These are phyloP conservation scores for Pseudorhiza aurosa DNA, from an alignment of 30 jellyfish, hydroid and myxozoan genomes.

Conservation along the genomic window DNA sequence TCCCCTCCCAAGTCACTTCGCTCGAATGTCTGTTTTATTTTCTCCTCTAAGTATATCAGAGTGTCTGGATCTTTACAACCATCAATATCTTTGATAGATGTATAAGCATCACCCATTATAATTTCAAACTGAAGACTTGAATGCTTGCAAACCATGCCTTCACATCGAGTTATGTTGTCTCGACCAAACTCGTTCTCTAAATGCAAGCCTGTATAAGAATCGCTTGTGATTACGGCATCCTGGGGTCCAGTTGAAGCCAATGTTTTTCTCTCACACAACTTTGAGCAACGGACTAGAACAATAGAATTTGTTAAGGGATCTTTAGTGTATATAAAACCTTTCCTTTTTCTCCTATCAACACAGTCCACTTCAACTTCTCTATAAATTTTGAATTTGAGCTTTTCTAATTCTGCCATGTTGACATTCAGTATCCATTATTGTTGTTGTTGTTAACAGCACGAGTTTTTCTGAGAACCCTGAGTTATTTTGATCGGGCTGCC, in stretches of 20 bases:
- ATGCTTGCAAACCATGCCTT: neutral
- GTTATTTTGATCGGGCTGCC: too few relatives aligned
- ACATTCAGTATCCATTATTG: too few relatives aligned
- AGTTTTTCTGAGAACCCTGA: too few relatives aligned
- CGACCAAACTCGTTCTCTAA: neutral
- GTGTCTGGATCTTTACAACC: slow-evolving; percentile 2
- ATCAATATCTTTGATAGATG: neutral
- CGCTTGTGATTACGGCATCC: neutral
- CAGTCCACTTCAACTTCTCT: slow-evolving; percentile 14
- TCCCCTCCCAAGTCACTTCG: neutral
- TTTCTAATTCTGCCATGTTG: too few relatives aligned
- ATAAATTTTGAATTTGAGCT: too few relatives aligned
- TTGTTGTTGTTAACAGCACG: too few relatives aligned
- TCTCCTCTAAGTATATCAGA: slow-evolving; percentile 4
- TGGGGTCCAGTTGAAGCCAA: neutral
- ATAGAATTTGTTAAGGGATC: slow-evolving; percentile 43
- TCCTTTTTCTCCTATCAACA: neutral
- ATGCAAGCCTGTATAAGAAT: neutral
- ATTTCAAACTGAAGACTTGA: slow-evolving; percentile 7
- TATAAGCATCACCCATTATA: slow-evolving; percentile 56
- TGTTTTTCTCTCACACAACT: neutral
- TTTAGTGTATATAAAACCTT: slow-evolving; percentile 41
- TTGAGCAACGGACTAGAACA: slow-evolving; percentile 1
- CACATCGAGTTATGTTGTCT: neutral
- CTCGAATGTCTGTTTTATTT: neutral